Evolutionary conservation across 2,113 vertebrate genomes (phyloP).

Genomic region (Pogona vitticeps): DNA sequence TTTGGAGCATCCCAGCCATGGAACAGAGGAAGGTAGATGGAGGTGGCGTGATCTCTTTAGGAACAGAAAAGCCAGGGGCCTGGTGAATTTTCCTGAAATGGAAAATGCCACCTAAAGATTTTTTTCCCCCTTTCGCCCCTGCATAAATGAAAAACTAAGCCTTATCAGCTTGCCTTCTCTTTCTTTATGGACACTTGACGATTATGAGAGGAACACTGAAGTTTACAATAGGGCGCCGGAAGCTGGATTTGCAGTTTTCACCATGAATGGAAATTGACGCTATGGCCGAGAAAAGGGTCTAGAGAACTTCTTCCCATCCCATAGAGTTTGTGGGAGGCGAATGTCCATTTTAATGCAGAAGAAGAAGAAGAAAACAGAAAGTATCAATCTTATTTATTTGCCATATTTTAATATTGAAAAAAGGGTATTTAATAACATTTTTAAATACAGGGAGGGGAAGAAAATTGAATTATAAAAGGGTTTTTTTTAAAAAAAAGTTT

Average conservation of each 20-base stretch:
- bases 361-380: neutral
- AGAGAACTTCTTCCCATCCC: neutral
- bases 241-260: neutral
- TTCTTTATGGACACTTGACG: neutral
- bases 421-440: conserved; percentile 20
- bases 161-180: neutral
- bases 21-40: neutral
- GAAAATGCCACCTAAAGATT: too few species aligned
- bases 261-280: neutral
- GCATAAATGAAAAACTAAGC: neutral
- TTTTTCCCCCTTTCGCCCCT: too few species aligned
- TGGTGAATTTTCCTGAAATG: too few species aligned
- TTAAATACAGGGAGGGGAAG: neutral
- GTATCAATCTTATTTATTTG: conserved; percentile 23
- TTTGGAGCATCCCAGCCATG: neutral
- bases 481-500: neutral
- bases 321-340: neutral
- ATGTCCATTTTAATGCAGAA: neutral
- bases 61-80: too few species aligned
- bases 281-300: neutral
- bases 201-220: neutral
- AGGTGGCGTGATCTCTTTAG: neutral
- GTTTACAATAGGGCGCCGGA: neutral
- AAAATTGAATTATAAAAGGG: neutral
- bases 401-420: conserved; percentile 26